Evolutionary conservation across 2,797 vertebrate species (phyloP).

Genomic region (Otolemur crassicaudatus): DNA sequence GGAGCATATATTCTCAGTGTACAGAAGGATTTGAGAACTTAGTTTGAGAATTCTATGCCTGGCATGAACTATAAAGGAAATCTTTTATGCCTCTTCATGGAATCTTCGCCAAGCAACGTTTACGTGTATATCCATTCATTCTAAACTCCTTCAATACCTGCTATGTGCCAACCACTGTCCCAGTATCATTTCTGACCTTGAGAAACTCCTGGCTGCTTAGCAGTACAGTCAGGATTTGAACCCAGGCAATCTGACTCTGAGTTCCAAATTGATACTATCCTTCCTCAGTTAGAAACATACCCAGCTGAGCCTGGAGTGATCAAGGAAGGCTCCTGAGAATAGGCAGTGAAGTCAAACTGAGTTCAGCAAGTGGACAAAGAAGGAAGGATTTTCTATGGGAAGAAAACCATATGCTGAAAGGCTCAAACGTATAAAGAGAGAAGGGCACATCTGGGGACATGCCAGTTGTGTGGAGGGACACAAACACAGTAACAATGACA

Average conservation of each 20-base stretch:
- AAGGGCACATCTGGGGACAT: background rate
- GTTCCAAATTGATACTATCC: background rate
- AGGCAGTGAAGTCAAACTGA: background rate
- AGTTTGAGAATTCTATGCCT: background rate
- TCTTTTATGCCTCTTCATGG: background rate
- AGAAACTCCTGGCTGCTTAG: background rate
- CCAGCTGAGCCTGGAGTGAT: background rate
- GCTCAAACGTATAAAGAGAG: background rate
- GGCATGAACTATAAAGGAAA: background rate
- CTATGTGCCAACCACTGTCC: too few species aligned
- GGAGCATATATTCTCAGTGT: background rate
- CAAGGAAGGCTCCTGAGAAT: background rate
- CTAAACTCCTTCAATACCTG: background rate
- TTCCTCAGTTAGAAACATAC: background rate
- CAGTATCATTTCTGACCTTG: background rate
- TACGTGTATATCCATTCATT: background rate
- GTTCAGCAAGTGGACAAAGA: background rate
- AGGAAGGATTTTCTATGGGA: background rate
- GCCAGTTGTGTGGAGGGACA: background rate
- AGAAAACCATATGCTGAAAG: background rate
- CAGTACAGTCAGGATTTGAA: background rate
- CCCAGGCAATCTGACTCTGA: background rate
- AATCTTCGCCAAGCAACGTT: background rate
- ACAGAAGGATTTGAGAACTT: background rate
- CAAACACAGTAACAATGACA: background rate